phyloP scores from a whole-genome alignment of 2,797 vertebrate genomes.

The Cryptoprocta ferox region DNA sequence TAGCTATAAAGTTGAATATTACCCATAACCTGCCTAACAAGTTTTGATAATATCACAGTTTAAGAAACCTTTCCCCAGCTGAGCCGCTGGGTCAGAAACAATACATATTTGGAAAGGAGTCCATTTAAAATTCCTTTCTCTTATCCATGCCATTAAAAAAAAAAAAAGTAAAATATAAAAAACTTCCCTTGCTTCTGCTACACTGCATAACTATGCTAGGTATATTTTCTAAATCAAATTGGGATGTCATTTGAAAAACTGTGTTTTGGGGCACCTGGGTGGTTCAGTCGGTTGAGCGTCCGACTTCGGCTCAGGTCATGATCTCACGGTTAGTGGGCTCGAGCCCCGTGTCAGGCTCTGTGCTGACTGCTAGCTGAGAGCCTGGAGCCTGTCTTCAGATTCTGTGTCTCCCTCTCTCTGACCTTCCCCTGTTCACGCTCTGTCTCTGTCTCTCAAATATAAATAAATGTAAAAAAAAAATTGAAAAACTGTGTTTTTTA shows the following conservation, averaged over 20 bases:
- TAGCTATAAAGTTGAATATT: neutral
- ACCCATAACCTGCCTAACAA: constrained; percentile 57
- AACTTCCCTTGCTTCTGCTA: neutral
- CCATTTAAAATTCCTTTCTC: neutral
- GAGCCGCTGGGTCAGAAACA: neutral
- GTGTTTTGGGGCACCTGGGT: neutral
- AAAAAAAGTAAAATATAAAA: neutral
- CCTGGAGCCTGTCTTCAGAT: too few relatives aligned
- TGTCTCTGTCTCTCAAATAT: too few relatives aligned
- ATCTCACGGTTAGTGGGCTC: too few relatives aligned
- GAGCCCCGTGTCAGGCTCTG: too few relatives aligned
- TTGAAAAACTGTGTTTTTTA: neutral
- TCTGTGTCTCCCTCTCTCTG: too few relatives aligned
- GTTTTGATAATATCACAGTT: constrained; percentile 65
- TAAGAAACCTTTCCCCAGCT: constrained; percentile 41
- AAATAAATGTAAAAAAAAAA: too few relatives aligned
- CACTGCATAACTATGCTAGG: neutral
- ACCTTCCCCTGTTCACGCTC: too few relatives aligned
- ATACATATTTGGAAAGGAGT: neutral
- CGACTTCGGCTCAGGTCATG: too few relatives aligned
- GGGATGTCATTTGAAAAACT: neutral
- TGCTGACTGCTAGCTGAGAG: too few relatives aligned
- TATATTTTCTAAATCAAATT: neutral
- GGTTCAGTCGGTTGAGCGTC: too few relatives aligned
- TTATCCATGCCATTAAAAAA: neutral